Conservation (phyloP, 2,797 vertebrate species). For the Cyprinodon diabolis region DNA sequence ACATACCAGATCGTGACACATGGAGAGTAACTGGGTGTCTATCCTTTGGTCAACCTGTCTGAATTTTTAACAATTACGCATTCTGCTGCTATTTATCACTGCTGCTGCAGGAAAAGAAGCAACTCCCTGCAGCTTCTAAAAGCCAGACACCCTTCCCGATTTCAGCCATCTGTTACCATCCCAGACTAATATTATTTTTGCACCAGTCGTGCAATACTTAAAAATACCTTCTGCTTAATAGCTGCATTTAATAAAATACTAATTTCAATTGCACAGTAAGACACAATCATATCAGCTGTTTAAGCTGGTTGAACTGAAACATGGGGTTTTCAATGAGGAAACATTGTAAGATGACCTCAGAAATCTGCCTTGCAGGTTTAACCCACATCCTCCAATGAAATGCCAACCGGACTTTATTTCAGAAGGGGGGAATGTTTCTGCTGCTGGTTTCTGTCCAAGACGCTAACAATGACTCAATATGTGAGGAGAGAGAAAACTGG, state of each 20-base stretch:
- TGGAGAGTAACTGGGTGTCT: slow-evolving; percentile 4
- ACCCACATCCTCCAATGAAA: slow-evolving; percentile 8
- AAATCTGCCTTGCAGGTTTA: slow-evolving; percentile 7
- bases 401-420: slow-evolving; percentile 8
- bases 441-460: slow-evolving; percentile 40
- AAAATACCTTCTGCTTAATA: too few species aligned
- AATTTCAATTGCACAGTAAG: too few species aligned
- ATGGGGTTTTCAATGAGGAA: slow-evolving; percentile 3
- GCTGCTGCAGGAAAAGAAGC: slow-evolving; percentile 29
- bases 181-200: background rate
- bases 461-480: background rate
- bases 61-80: slow-evolving; percentile 4
- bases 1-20: slow-evolving; percentile 57
- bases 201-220: too few species aligned
- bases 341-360: slow-evolving; percentile 12
- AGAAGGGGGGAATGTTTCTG: slow-evolving; percentile 25
- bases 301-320: background rate
- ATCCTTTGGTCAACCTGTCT: background rate
- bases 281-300: background rate
- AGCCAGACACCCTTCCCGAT: slow-evolving; percentile 27
- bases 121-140: slow-evolving; percentile 7
- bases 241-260: too few species aligned
- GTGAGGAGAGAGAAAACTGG: background rate
- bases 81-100: background rate
- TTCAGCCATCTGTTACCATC: slow-evolving; percentile 41